Percentiles rank a stretch among this genome's conserved stretches.
Evolutionary conservation across 2,113 vertebrate genomes (phyloP).

Genomic region (Australoheros scitulus): DNA sequence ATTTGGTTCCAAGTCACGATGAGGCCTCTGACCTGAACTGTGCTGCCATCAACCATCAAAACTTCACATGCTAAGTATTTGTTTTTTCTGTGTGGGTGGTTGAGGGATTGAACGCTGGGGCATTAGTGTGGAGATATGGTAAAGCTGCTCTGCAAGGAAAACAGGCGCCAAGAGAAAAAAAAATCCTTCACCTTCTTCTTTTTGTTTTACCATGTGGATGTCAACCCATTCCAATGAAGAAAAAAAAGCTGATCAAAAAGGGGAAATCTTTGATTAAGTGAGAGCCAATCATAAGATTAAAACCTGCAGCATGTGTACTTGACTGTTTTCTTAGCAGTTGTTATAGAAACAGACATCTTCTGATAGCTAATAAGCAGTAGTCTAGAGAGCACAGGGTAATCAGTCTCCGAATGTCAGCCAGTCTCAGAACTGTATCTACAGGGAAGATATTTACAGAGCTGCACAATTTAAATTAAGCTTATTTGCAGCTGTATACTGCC

Average conservation of each 20-base stretch:
- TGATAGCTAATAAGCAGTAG: slow-evolving; percentile 23
- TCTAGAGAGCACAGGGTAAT: slow-evolving; percentile 1
- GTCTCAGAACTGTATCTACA: neutral
- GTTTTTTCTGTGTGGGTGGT: slow-evolving; percentile 27
- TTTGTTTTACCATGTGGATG: neutral
- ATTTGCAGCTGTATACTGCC: slow-evolving; percentile 3
- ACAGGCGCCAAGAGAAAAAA: neutral
- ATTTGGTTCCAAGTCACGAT: slow-evolving; percentile 65
- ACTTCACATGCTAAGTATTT: slow-evolving; percentile 32
- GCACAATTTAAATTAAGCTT: neutral
- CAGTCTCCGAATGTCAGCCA: neutral
- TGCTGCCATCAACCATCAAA: slow-evolving; percentile 45
- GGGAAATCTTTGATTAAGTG: slow-evolving; percentile 20
- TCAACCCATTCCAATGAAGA: slow-evolving; percentile 8
- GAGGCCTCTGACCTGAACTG: slow-evolving; percentile 54
- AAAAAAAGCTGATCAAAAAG: slow-evolving; percentile 12
- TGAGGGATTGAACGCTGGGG: neutral
- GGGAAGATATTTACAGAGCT: neutral
- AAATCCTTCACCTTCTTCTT: neutral
- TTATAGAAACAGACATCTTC: slow-evolving; percentile 30
- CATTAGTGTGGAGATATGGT: neutral
- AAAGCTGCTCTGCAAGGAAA: neutral
- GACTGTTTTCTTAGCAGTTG: slow-evolving; percentile 17
- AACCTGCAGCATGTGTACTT: slow-evolving; percentile 10
- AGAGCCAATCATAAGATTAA: neutral